Conservation (phyloP, 2,797 vertebrate species). For the Odontamblyopus lacepedii region DNA sequence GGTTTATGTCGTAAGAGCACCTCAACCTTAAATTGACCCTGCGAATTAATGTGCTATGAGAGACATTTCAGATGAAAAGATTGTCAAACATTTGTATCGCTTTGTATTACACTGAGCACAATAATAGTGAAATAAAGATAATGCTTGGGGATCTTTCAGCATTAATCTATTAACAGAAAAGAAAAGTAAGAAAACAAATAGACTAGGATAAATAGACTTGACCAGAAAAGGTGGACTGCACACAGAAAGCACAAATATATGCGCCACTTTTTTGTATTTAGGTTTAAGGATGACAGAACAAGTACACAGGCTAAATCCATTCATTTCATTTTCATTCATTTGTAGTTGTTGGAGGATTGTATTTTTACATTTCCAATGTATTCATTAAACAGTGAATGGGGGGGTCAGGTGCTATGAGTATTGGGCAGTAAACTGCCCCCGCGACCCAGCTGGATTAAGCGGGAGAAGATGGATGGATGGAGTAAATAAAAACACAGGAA, state of each 20-base stretch:
- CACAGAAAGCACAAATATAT: not conserved
- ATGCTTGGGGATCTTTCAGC: conserved; percentile 24
- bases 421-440: too few species aligned
- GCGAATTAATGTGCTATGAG: not conserved
- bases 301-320: not conserved
- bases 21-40: not conserved
- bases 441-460: too few species aligned
- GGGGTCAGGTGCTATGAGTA: too few species aligned
- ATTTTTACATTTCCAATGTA: not conserved
- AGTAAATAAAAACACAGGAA: not conserved
- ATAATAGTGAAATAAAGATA: conserved; percentile 39
- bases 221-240: not conserved
- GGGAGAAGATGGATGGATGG: too few species aligned
- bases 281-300: not conserved
- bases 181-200: conserved; percentile 22
- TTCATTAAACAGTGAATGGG: not conserved
- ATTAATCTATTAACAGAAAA: conserved; percentile 63
- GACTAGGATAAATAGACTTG: conserved; percentile 1
- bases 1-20: not conserved
- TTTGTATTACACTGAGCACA: conserved; percentile 25
- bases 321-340: not conserved
- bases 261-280: not conserved
- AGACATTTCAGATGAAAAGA: not conserved
- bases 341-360: not conserved
- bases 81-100: conserved; percentile 4